Conservation (phyloP, 2,113 vertebrate species). For the Oceanites oceanicus region DNA sequence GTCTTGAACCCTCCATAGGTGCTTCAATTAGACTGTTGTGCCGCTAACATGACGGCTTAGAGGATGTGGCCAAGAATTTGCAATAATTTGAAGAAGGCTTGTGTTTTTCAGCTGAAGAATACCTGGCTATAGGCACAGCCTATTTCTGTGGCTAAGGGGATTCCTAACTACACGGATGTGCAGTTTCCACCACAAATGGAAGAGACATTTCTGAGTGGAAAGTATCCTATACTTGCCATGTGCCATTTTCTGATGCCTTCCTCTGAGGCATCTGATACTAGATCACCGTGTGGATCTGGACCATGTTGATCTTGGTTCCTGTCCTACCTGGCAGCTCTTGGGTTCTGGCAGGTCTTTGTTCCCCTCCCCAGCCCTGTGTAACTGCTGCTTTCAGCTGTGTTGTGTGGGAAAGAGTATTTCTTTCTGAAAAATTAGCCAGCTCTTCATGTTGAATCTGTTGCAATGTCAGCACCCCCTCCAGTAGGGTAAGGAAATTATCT, state of each 20-base stretch:
- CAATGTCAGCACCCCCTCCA: conserved; percentile 35
- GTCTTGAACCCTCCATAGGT: neutral
- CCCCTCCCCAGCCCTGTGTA: neutral
- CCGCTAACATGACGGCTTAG: neutral
- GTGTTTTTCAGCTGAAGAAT: neutral
- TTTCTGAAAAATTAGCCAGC: conserved; percentile 43
- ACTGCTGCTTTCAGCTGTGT: neutral
- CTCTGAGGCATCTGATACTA: neutral
- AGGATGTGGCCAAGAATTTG: neutral
- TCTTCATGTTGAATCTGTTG: conserved; percentile 1
- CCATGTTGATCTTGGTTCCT: neutral
- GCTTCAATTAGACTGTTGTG: neutral
- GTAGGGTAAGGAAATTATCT: conserved; percentile 36
- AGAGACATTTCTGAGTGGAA: neutral
- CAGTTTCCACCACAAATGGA: neutral
- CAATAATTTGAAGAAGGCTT: neutral
- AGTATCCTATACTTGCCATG: neutral
- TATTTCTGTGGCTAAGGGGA: neutral
- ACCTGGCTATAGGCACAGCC: neutral
- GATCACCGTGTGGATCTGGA: neutral
- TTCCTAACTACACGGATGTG: neutral
- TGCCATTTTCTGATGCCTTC: neutral
- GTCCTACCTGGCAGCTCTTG: neutral
- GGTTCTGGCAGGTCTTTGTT: neutral
- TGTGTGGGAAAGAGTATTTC: neutral